These are phyloP conservation scores for Epinephelus coioides DNA, from an alignment of 2,797 vertebrate species.

Conservation along the genomic window DNA sequence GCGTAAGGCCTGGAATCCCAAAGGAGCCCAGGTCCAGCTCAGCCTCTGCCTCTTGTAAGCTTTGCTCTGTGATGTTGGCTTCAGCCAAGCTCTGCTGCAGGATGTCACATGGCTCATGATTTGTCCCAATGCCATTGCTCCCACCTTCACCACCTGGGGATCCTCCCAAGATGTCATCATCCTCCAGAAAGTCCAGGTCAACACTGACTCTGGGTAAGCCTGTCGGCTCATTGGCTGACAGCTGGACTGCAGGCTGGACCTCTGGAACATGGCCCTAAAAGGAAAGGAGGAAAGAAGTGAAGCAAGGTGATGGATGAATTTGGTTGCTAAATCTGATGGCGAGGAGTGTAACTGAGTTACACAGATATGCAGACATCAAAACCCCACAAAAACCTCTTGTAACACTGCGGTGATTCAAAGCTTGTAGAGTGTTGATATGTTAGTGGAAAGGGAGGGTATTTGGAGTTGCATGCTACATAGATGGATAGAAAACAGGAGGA, in stretches of 20 bases:
- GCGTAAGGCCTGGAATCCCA: slow-evolving; percentile 92
- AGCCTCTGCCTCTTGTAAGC: slow-evolving; percentile 93
- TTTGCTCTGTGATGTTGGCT: slow-evolving; percentile 98
- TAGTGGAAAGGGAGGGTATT: slow-evolving; percentile 75
- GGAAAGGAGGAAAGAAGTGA: slow-evolving; percentile 34
- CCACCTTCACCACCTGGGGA: slow-evolving; percentile 86
- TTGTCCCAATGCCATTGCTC: slow-evolving; percentile 85
- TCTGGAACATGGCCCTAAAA: slow-evolving; percentile 93
- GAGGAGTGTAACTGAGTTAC: slow-evolving; percentile 1
- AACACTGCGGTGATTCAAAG: slow-evolving; percentile 58
- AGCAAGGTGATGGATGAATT: slow-evolving; percentile 30
- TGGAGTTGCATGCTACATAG: slow-evolving; percentile 77
- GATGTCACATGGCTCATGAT: slow-evolving; percentile 95
- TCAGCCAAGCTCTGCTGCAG: slow-evolving; percentile 97
- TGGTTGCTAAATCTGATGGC: slow-evolving; percentile 16
- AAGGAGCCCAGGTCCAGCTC: slow-evolving; percentile 96
- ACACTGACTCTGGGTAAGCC: slow-evolving; percentile 91
- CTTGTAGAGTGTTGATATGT: slow-evolving; percentile 63
- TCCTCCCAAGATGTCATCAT: slow-evolving; percentile 96
- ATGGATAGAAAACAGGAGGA: slow-evolving; percentile 74
- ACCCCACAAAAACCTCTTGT: slow-evolving; percentile 46
- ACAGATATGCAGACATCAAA: slow-evolving; percentile 39
- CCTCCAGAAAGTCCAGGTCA: slow-evolving; percentile 97
- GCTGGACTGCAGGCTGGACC: slow-evolving; percentile 85
- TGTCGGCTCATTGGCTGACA: slow-evolving; percentile 84